Percentiles rank a stretch among this genome's conserved stretches.
Evolutionary conservation across 2,113 vertebrate genomes (phyloP).

Genomic region (Mixornis gularis): DNA sequence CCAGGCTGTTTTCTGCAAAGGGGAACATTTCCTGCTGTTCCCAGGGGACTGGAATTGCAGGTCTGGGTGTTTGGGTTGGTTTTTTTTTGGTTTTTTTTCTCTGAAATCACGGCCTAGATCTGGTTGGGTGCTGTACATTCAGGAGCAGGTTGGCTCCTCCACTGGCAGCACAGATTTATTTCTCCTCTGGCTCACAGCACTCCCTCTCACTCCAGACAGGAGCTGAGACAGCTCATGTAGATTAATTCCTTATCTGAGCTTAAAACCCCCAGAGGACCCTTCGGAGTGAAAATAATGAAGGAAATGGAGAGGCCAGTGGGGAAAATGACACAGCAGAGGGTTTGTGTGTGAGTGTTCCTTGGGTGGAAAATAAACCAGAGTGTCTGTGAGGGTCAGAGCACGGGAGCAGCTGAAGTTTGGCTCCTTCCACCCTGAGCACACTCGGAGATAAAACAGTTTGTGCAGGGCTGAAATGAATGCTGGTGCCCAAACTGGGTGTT

Average conservation of each 20-base stretch:
- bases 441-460: neutral
- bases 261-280: neutral
- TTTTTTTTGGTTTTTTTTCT: neutral
- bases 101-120: neutral
- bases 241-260: conserved; percentile 37
- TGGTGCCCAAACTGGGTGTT: neutral
- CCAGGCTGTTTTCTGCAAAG: neutral
- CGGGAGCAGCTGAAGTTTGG: neutral
- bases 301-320: neutral
- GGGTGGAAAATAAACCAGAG: neutral
- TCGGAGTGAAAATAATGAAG: neutral
- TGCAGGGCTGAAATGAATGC: neutral
- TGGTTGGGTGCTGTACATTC: neutral
- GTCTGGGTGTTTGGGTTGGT: neutral
- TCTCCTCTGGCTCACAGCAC: neutral
- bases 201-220: neutral
- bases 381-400: neutral
- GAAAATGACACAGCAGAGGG: neutral
- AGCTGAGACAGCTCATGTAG: conserved; percentile 20
- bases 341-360: neutral
- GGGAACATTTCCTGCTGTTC: neutral
- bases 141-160: neutral
- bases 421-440: neutral
- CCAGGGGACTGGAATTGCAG: neutral
- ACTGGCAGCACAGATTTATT: neutral